phyloP scores from a whole-genome alignment of 2,888 invertebrate species.

The Sipha maydis region DNA sequence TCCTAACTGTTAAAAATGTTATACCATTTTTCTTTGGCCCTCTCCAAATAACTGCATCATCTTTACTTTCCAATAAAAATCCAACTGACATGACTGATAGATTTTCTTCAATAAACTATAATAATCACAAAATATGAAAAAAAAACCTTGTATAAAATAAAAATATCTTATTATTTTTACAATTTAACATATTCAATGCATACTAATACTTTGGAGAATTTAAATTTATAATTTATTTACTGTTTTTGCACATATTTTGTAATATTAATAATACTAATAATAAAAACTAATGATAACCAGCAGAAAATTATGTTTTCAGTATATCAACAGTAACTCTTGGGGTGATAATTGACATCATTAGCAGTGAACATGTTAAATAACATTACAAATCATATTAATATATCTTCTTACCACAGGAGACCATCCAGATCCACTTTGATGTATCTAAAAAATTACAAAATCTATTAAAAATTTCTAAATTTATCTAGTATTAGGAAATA shows the following conservation, averaged over 20 bases:
- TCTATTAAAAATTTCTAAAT: conserved; percentile 19
- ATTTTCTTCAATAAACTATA: conserved; percentile 89
- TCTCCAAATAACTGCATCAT: conserved; percentile 99
- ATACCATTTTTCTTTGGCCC: conserved; percentile 97
- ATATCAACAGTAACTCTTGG: too few species aligned
- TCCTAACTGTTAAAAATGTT: neutral
- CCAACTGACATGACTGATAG: conserved; percentile 97
- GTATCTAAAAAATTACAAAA: conserved; percentile 72
- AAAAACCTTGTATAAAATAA: too few species aligned
- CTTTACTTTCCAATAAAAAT: conserved; percentile 84
- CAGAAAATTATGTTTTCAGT: too few species aligned
- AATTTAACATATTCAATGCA: too few species aligned
- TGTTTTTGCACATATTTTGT: too few species aligned
- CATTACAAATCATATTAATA: neutral
- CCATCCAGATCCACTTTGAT: conserved; percentile 96
- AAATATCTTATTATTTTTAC: too few species aligned
- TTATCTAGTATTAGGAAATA: neutral
- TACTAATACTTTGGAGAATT: too few species aligned
- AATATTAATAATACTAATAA: too few species aligned
- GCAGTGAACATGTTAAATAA: neutral
- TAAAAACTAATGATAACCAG: too few species aligned
- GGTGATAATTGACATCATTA: too few species aligned
- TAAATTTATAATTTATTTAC: too few species aligned
- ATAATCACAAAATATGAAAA: neutral
- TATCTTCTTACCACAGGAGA: conserved; percentile 85